Evolutionary conservation across 2,113 vertebrate genomes (phyloP).

Genomic region (Saimiri boliviensis): DNA sequence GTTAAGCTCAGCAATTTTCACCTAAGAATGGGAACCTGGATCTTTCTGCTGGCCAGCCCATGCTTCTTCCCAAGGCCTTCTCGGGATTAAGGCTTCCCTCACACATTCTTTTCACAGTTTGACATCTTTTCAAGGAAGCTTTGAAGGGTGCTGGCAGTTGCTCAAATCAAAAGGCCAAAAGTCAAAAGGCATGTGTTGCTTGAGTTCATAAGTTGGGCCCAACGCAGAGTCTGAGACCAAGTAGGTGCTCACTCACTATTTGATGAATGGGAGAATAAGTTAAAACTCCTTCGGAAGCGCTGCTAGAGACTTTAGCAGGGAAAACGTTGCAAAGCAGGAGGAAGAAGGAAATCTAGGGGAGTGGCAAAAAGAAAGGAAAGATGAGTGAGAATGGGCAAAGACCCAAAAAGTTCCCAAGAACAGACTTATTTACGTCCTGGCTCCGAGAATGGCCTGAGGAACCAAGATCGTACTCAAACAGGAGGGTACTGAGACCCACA

Average conservation of each 20-base stretch:
- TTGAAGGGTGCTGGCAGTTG: neutral
- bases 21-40: neutral
- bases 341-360: neutral
- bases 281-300: neutral
- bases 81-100: neutral
- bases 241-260: neutral
- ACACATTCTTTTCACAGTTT: neutral
- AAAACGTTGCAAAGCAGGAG: neutral
- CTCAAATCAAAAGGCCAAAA: neutral
- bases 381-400: neutral
- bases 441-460: neutral
- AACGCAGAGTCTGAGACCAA: neutral
- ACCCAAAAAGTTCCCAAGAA: constrained; percentile 37
- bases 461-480: neutral
- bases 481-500: neutral
- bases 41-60: neutral
- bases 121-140: neutral
- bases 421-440: constrained; percentile 9
- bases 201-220: neutral
- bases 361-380: constrained; percentile 19
- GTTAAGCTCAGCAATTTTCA: neutral
- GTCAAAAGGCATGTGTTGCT: neutral
- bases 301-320: neutral
- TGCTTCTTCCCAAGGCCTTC: neutral
- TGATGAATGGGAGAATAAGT: neutral